phyloP scores from a whole-genome alignment of 92 coral and sea anemone genomes.

The Actinernus sp. region DNA sequence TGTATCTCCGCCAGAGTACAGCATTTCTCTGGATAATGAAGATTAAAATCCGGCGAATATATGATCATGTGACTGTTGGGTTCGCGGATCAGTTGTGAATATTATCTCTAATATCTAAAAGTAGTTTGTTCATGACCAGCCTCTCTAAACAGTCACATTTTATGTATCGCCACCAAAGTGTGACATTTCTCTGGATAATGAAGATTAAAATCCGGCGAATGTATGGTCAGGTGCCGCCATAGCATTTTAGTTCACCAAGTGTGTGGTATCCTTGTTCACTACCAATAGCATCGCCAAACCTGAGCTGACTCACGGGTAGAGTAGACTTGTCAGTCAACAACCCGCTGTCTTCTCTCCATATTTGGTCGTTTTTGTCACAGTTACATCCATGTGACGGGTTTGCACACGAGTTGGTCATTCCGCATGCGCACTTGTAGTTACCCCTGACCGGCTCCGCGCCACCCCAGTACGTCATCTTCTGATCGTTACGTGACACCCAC shows the following conservation, averaged over 20 bases:
- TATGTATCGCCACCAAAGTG: too few species aligned
- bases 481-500: slow-evolving; percentile 48
- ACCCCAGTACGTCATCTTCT: slow-evolving; percentile 39
- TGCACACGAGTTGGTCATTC: slow-evolving; percentile 17
- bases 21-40: too few species aligned
- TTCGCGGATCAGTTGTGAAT: too few species aligned
- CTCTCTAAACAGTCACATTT: too few species aligned
- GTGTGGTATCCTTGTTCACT: slow-evolving; percentile 28
- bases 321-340: slow-evolving; percentile 21
- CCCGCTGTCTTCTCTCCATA: slow-evolving; percentile 33
- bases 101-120: too few species aligned
- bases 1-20: too few species aligned
- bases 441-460: slow-evolving; percentile 40
- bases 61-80: too few species aligned
- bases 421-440: slow-evolving; percentile 44
- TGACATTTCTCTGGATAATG: too few species aligned
- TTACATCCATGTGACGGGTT: slow-evolving; percentile 11
- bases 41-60: too few species aligned
- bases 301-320: slow-evolving; percentile 26
- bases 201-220: too few species aligned
- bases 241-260: slow-evolving; percentile 42
- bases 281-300: slow-evolving; percentile 47
- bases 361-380: slow-evolving; percentile 21
- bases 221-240: too few species aligned
- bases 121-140: too few species aligned